A percentile compares a stretch with the other conserved stretches of the same genome.
phyloP scores from a whole-genome alignment of 2,113 vertebrate genomes.

The Cephalopterus ornatus region DNA sequence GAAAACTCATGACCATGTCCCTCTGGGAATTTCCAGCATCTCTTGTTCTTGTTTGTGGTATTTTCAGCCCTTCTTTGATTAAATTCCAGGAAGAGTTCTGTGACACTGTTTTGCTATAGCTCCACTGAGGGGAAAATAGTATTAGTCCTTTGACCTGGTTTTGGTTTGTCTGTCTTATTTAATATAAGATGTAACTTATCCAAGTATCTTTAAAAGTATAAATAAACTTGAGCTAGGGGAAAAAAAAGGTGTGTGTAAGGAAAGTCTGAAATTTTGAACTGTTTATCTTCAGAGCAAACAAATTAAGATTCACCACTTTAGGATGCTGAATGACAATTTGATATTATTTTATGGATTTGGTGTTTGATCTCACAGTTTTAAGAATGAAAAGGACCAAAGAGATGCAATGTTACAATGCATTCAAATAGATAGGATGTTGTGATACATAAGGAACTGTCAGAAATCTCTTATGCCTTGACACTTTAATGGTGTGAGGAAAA shows the following conservation, averaged over 20 bases:
- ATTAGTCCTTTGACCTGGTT: background rate
- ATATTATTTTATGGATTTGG: background rate
- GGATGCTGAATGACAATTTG: background rate
- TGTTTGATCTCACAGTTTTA: background rate
- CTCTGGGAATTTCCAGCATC: background rate
- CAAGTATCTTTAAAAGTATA: background rate
- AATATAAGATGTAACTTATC: background rate
- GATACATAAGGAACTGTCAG: background rate
- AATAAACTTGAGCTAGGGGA: background rate
- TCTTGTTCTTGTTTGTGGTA: background rate
- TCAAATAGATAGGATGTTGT: background rate
- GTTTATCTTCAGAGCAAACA: background rate
- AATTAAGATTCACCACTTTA: background rate
- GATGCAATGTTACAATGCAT: background rate
- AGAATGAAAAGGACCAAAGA: background rate
- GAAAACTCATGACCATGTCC: background rate
- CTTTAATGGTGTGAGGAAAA: background rate
- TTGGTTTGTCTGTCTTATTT: background rate
- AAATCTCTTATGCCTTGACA: background rate
- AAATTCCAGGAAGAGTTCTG: background rate
- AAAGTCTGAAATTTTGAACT: background rate
- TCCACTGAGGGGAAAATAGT: background rate
- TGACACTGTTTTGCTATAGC: background rate
- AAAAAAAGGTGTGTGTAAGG: background rate
- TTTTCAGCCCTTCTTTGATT: background rate